phyloP scores from a whole-genome alignment of 2,113 vertebrate species.

The Tychaedon coryphoeus region DNA sequence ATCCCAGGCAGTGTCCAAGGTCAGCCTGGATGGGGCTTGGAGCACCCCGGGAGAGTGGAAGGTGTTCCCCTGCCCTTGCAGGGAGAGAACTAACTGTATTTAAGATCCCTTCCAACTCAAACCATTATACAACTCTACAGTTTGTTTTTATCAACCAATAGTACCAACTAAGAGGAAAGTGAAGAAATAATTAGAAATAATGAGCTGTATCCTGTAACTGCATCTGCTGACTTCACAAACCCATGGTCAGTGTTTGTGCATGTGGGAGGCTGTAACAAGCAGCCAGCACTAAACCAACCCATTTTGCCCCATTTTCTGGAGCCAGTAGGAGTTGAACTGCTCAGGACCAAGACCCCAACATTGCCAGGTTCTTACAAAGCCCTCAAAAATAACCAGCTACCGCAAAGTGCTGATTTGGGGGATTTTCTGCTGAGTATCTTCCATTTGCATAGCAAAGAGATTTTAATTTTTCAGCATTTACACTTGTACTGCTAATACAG shows the following conservation, averaged over 20 bases:
- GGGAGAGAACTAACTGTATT: not conserved
- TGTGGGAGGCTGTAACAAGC: not conserved
- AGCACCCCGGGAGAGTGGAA: accelerated
- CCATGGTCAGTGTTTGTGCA: not conserved
- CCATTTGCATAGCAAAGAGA: not conserved
- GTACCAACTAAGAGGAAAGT: not conserved
- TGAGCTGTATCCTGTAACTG: not conserved
- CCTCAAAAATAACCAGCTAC: not conserved
- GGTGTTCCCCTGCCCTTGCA: not conserved
- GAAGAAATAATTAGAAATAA: not conserved
- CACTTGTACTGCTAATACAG: not conserved
- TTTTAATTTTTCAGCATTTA: not conserved
- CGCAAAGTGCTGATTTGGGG: not conserved
- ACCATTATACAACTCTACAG: not conserved
- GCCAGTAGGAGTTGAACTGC: not conserved
- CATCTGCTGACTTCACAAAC: not conserved
- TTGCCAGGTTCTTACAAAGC: not conserved
- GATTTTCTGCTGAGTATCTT: not conserved
- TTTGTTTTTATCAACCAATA: not conserved
- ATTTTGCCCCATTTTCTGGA: not conserved
- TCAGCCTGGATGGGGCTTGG: accelerated
- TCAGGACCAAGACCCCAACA: not conserved
- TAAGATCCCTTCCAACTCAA: not conserved
- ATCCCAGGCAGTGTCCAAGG: not conserved
- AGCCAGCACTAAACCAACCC: not conserved